Percentiles rank a stretch among this genome's conserved stretches.
These are phyloP conservation scores for Chrysogorgia sp. DNA, from an alignment of 92 coral and sea anemone species.

Conservation along the genomic window DNA sequence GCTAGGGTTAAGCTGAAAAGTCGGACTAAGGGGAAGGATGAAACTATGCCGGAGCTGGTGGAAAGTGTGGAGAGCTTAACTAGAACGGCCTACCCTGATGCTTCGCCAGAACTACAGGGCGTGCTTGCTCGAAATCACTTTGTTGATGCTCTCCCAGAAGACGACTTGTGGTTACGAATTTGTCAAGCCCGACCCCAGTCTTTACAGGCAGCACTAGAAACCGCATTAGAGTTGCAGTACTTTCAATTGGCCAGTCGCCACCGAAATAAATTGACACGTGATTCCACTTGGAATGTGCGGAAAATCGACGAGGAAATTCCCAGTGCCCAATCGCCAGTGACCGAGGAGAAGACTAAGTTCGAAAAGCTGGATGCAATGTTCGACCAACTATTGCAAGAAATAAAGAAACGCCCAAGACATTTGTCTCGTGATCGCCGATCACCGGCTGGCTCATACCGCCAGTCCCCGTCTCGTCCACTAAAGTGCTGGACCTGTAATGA, in stretches of 20 bases:
- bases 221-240: conserved; percentile 23
- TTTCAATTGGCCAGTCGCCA: conserved; percentile 30
- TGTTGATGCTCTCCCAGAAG: conserved; percentile 23
- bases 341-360: not conserved
- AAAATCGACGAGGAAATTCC: not conserved
- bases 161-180: conserved; percentile 14
- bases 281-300: not conserved
- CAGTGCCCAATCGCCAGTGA: not conserved
- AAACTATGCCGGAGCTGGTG: conserved; percentile 15
- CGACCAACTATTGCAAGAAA: conserved; percentile 13
- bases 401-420: conserved; percentile 5
- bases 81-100: conserved; percentile 14
- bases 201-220: conserved; percentile 13
- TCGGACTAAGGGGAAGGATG: not conserved
- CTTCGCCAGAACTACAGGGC: not conserved
- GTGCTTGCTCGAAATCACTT: conserved; percentile 10
- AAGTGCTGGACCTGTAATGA: conserved; percentile 17
- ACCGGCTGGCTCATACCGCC: not conserved
- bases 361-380: conserved; percentile 20
- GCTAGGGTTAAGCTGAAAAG: not conserved
- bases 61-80: conserved; percentile 22
- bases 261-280: not conserved
- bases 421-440: not conserved
- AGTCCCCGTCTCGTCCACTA: not conserved
- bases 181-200: conserved; percentile 22